Evolutionary conservation across 2,888 invertebrate species (phyloP).

Genomic region (Neria commutata): DNA sequence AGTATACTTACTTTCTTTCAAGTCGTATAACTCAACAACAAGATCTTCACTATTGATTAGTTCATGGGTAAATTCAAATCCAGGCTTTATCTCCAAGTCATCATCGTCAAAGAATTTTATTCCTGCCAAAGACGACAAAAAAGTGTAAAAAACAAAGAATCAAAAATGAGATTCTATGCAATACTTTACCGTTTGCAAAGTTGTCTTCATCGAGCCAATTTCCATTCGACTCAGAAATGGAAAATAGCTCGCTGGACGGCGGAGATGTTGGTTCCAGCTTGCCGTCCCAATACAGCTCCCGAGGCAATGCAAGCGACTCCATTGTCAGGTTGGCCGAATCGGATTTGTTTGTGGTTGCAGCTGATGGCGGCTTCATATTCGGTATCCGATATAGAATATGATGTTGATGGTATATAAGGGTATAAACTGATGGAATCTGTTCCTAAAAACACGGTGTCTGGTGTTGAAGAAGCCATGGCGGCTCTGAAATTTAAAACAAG

Average conservation of each 20-base stretch:
- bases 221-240: conserved; percentile 44
- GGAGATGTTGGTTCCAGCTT: conserved; percentile 60
- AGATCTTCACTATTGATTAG: conserved; percentile 48
- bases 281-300: conserved; percentile 58
- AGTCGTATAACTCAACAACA: conserved; percentile 49
- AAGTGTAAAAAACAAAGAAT: neutral
- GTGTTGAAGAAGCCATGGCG: conserved; percentile 79
- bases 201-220: conserved; percentile 49
- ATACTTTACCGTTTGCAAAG: conserved; percentile 54
- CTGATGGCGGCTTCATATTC: conserved; percentile 29
- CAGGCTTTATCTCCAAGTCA: conserved; percentile 41
- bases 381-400: conserved; percentile 32
- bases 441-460: conserved; percentile 70
- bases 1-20: conserved; percentile 56
- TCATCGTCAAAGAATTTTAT: conserved; percentile 41
- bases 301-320: conserved; percentile 59
- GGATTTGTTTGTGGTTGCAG: conserved; percentile 26
- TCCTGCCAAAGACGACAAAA: conserved; percentile 33
- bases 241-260: conserved; percentile 53
- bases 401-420: conserved; percentile 26
- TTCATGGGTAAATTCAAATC: conserved; percentile 33
- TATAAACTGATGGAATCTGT: conserved; percentile 60
- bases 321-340: conserved; percentile 39
- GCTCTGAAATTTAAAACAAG: conserved; percentile 68
- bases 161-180: neutral